phyloP scores from a whole-genome alignment of 2,888 invertebrate genomes.

The Anthophora plumipes region DNA sequence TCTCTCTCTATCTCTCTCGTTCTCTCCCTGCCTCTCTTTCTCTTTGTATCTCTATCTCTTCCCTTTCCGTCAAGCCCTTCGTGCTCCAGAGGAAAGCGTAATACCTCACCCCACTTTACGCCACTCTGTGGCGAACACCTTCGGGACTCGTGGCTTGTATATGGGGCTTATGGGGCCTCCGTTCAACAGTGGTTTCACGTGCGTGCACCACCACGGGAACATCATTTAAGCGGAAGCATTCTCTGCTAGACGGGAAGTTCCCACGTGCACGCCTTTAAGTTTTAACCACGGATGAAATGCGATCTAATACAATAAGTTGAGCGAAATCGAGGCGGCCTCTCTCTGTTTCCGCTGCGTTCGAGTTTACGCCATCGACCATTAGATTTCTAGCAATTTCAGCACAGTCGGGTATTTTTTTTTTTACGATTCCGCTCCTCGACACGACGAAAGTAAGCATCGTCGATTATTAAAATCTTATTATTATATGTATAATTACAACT shows the following conservation, averaged over 20 bases:
- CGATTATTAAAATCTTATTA: too few relatives aligned
- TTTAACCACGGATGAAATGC: conserved; percentile 37
- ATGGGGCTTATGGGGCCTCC: conserved; percentile 57
- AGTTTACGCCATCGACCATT: conserved; percentile 24
- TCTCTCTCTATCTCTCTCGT: conserved; percentile 2
- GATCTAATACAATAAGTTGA: conserved; percentile 53
- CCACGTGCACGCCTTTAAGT: conserved; percentile 31
- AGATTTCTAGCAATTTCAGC: not conserved
- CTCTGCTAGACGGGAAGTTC: conserved; percentile 41
- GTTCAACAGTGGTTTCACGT: conserved; percentile 55
- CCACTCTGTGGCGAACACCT: conserved; percentile 52
- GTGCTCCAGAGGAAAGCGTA: conserved; percentile 25
- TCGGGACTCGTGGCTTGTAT: conserved; percentile 63
- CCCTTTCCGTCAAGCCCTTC: not conserved
- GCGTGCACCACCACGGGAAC: conserved; percentile 48
- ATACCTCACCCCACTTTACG: conserved; percentile 64
- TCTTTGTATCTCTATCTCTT: too few relatives aligned
- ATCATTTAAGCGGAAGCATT: conserved; percentile 49
- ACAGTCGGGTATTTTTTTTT: too few relatives aligned
- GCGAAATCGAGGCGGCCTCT: not conserved
- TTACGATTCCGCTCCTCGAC: too few relatives aligned
- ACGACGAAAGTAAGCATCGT: too few relatives aligned
- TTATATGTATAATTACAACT: too few relatives aligned
- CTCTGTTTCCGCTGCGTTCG: not conserved
- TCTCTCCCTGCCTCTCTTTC: conserved; percentile 3